Percentiles rank a stretch among this genome's conserved stretches.
Conservation (phyloP, 1,140 invertebrate species). For the Drosophila nikananu region DNA sequence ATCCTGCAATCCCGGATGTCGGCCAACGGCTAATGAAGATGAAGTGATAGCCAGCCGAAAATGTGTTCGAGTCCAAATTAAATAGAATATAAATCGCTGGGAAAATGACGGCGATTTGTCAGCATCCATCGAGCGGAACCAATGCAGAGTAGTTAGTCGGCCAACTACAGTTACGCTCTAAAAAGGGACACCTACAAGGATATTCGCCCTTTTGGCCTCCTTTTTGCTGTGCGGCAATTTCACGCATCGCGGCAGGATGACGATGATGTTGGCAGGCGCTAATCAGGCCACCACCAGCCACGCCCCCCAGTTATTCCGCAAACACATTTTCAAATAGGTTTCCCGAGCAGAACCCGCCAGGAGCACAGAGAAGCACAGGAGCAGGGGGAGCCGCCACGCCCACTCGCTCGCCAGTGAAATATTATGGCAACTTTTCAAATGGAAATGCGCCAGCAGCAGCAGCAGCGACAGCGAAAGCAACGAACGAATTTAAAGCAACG, state of each 20-base stretch:
- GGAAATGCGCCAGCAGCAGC: slow-evolving; percentile 70
- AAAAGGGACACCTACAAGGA: slow-evolving; percentile 1
- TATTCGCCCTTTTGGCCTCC: slow-evolving; percentile 29
- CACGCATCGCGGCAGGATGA: slow-evolving; percentile 76
- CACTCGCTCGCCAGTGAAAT: slow-evolving; percentile 65
- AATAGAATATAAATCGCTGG: slow-evolving; percentile 82
- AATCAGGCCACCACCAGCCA: slow-evolving; percentile 72
- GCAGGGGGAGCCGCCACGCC: slow-evolving; percentile 20
- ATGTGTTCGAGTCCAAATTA: slow-evolving; percentile 66
- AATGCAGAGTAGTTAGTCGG: slow-evolving; percentile 73
- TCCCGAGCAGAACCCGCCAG: slow-evolving; percentile 2
- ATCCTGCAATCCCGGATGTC: slow-evolving; percentile 31
- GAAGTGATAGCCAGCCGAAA: slow-evolving; percentile 66
- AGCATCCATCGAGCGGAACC: slow-evolving; percentile 73
- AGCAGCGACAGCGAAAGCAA: slow-evolving; percentile 52
- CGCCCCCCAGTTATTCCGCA: slow-evolving; percentile 59
- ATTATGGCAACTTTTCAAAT: slow-evolving; percentile 84
- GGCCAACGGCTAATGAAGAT: slow-evolving; percentile 73
- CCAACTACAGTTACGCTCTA: slow-evolving; percentile 27
- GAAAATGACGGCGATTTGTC: slow-evolving; percentile 80
- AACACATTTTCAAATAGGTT: slow-evolving; percentile 58
- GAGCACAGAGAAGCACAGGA: not conserved
- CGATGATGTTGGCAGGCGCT: slow-evolving; percentile 67
- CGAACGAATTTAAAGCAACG: slow-evolving; percentile 82
- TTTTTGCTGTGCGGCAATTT: slow-evolving; percentile 57